Evolutionary conservation across 2,113 vertebrate genomes (phyloP).

Genomic region (Nycticryphes semicollaris): DNA sequence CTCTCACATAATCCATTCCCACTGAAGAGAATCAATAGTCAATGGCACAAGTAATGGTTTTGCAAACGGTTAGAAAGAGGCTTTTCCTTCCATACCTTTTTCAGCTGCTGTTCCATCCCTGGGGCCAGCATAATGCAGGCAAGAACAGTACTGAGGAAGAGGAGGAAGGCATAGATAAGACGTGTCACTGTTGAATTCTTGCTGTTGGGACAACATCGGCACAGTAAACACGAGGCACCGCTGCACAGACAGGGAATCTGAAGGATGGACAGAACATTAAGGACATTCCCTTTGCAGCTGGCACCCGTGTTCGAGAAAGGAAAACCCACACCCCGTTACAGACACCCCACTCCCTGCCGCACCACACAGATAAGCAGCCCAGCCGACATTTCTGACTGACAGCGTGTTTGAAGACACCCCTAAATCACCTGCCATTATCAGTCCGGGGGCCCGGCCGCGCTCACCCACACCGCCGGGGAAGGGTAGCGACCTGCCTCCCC

Average conservation of each 20-base stretch:
- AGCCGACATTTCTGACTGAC: neutral
- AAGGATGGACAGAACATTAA: neutral
- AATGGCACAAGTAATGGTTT: neutral
- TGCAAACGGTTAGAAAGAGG: neutral
- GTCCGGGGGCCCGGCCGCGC: neutral
- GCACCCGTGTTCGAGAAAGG: neutral
- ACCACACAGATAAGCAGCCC: neutral
- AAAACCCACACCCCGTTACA: fast-evolving
- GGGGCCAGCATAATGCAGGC: conserved; percentile 87
- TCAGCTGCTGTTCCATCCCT: conserved; percentile 83
- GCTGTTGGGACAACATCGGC: conserved; percentile 84
- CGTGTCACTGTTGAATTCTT: conserved; percentile 90
- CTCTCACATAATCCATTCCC: neutral
- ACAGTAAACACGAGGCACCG: conserved; percentile 85
- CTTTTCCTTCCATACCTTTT: conserved; percentile 73
- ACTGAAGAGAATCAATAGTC: neutral
- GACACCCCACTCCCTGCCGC: fast-evolving
- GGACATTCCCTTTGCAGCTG: neutral
- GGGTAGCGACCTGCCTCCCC: no score
- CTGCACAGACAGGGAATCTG: conserved; percentile 90
- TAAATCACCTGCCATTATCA: fast-evolving
- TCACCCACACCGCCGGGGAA: neutral
- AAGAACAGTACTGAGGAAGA: conserved; percentile 84
- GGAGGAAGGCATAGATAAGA: conserved; percentile 85
- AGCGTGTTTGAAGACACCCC: neutral